Conservation (phyloP, 2,113 vertebrate species). For the Myiagra hebetior region DNA sequence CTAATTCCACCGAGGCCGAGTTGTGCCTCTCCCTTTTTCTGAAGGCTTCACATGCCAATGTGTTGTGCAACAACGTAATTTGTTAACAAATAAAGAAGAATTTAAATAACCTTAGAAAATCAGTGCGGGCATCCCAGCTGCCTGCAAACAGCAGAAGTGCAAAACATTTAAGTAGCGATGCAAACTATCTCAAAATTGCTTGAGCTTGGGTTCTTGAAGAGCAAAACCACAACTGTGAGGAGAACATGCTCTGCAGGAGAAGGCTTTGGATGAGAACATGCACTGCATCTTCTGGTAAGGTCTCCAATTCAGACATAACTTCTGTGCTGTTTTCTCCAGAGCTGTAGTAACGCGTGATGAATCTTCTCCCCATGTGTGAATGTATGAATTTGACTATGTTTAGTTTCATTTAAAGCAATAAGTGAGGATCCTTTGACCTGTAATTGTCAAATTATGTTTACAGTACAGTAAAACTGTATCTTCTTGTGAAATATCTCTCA, state of each 20-base stretch:
- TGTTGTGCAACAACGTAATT: conserved; percentile 26
- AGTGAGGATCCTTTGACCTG: background rate
- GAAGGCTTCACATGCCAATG: conserved; percentile 26
- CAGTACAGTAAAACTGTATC: background rate
- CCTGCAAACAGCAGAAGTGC: background rate
- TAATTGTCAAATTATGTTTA: conserved; percentile 16
- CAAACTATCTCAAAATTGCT: background rate
- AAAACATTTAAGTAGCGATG: background rate
- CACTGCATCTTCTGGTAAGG: background rate
- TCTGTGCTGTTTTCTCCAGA: background rate
- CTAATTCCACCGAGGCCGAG: background rate
- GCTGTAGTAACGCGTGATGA: background rate
- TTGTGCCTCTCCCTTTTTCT: conserved; percentile 12
- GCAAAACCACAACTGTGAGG: background rate
- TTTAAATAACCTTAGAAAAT: conserved; percentile 20
- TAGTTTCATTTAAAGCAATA: background rate
- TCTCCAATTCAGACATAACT: background rate
- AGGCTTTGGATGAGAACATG: background rate
- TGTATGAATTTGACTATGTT: background rate
- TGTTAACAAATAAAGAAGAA: conserved; percentile 39
- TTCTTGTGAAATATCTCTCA: background rate
- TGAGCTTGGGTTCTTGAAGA: background rate
- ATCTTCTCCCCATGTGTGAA: background rate
- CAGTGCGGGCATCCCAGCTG: background rate
- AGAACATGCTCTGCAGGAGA: background rate